phyloP scores from a whole-genome alignment of 2,113 vertebrate species.

The Pelecanoides urinatrix region DNA sequence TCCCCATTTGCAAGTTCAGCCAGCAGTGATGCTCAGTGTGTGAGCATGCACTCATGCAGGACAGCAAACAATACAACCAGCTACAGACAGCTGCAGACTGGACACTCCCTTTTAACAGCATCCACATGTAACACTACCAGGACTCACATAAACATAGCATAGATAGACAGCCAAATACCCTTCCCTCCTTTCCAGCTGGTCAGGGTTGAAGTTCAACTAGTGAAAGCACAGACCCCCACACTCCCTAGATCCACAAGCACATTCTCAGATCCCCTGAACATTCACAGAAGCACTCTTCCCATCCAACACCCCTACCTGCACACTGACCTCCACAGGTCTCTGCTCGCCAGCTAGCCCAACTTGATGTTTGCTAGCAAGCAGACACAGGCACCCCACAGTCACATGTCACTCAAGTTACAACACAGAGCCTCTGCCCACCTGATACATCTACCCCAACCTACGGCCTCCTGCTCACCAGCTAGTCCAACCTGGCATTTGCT shows the following conservation, averaged over 20 bases:
- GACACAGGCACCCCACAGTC: too few species aligned
- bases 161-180: not conserved
- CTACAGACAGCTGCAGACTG: not conserved
- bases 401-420: not conserved
- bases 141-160: not conserved
- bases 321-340: not conserved
- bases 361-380: not conserved
- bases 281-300: not conserved
- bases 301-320: not conserved
- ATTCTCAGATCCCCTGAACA: not conserved
- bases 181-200: not conserved
- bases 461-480: not conserved
- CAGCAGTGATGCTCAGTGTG: not conserved
- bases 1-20: not conserved
- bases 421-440: not conserved
- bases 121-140: not conserved
- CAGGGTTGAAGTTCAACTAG: not conserved
- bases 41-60: not conserved
- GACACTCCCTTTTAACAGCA: not conserved
- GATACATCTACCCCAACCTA: not conserved
- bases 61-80: not conserved
- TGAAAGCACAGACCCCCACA: fast-evolving
- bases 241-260: not conserved
- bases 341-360: not conserved
- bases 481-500: fast-evolving